Percentiles rank a stretch among this genome's conserved stretches.
phyloP scores from a whole-genome alignment of 2,113 vertebrate genomes.

The Pelodiscus sinensis region DNA sequence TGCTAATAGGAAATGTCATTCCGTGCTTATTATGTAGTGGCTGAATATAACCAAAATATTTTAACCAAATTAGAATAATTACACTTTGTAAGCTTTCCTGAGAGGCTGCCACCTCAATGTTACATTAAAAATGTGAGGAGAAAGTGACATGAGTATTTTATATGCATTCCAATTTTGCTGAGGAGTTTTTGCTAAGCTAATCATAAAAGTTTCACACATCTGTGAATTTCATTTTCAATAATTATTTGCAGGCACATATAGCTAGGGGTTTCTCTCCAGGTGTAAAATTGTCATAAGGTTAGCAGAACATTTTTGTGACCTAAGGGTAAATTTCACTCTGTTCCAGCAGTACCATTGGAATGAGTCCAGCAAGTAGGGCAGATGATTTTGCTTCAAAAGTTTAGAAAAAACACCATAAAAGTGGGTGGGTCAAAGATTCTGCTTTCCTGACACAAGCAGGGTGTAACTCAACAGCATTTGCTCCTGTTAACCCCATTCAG shows the following conservation, averaged over 20 bases:
- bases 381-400: background rate
- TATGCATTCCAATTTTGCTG: background rate
- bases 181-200: background rate
- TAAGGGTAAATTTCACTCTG: background rate
- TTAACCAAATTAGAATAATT: background rate
- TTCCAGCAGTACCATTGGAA: background rate
- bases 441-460: background rate
- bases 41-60: background rate
- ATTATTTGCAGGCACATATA: background rate
- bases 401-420: rapidly evolving
- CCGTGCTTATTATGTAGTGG: background rate
- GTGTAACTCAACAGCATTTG: background rate
- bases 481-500: rapidly evolving
- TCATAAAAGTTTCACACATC: background rate
- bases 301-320: background rate
- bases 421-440: background rate
- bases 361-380: background rate
- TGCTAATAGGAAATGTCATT: background rate
- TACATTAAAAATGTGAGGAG: background rate
- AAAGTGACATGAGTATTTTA: background rate
- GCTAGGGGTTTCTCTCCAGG: background rate
- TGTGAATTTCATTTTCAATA: background rate
- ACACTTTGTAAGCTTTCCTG: background rate
- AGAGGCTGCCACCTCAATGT: background rate
- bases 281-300: background rate